phyloP scores from a whole-genome alignment of 2,797 vertebrate genomes.

The Antennarius maculatus region DNA sequence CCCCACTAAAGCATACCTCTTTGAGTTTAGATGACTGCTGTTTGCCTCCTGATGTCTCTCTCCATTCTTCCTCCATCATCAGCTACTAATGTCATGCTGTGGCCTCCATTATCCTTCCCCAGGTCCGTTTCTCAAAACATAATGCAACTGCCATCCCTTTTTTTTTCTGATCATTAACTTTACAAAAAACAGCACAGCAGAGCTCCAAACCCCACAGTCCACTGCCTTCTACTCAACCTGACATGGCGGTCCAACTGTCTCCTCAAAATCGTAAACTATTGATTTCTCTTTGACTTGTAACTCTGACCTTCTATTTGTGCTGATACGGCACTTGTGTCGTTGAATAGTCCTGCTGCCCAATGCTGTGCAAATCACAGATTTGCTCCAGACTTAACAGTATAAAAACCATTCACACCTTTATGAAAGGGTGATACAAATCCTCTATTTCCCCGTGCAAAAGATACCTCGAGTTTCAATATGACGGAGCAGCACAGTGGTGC shows the following conservation, averaged over 20 bases:
- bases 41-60: conserved; percentile 48
- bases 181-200: conserved; percentile 22
- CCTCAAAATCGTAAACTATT: conserved; percentile 40
- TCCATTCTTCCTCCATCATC: conserved; percentile 38
- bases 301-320: conserved; percentile 51
- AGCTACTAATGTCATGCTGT: conserved; percentile 43
- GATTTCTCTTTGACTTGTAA: conserved; percentile 38
- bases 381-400: conserved; percentile 4
- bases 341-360: conserved; percentile 31
- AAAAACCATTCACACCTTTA: conserved; percentile 6
- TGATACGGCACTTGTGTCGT: conserved; percentile 39
- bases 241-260: conserved; percentile 24
- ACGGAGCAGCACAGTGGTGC: conserved; percentile 26
- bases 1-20: conserved; percentile 59
- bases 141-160: conserved; percentile 19
- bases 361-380: conserved; percentile 24
- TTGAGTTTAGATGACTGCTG: conserved; percentile 55
- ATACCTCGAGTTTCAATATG: conserved; percentile 21
- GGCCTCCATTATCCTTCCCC: conserved; percentile 29
- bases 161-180: conserved; percentile 20
- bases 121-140: conserved; percentile 18
- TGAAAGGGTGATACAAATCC: conserved; percentile 19
- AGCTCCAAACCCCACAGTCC: conserved; percentile 27
- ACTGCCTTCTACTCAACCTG: conserved; percentile 35
- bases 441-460: neutral